Evolutionary conservation across 2,113 vertebrate genomes (phyloP).

Genomic region (Panurus biarmicus): DNA sequence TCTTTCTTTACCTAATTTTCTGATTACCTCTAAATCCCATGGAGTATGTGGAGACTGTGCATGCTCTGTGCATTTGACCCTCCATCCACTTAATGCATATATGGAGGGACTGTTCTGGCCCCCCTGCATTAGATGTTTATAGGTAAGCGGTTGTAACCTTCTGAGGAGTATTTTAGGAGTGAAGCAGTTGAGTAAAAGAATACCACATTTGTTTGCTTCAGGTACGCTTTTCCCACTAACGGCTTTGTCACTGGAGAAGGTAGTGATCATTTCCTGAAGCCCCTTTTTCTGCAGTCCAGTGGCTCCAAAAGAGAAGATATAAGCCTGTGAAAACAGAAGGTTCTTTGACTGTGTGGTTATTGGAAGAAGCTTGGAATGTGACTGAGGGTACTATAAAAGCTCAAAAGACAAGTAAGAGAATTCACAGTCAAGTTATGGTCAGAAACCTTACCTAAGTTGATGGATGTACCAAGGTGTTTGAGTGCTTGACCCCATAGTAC

Average conservation of each 20-base stretch:
- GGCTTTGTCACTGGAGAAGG: neutral
- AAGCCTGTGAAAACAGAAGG: neutral
- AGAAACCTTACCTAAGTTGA: neutral
- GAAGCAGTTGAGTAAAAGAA: neutral
- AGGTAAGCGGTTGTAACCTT: neutral
- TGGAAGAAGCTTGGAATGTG: neutral
- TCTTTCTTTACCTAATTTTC: neutral
- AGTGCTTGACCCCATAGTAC: neutral
- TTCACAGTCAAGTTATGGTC: neutral
- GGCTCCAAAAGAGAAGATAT: neutral
- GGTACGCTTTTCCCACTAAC: accelerated
- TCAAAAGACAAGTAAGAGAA: neutral
- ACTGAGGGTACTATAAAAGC: neutral
- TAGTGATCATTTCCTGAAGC: neutral
- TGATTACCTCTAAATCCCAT: neutral
- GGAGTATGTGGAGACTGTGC: neutral
- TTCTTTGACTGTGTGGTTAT: accelerated
- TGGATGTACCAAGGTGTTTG: neutral
- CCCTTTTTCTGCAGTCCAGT: neutral
- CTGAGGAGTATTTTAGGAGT: neutral
- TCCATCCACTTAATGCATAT: neutral
- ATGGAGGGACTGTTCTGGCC: neutral
- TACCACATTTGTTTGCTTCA: neutral
- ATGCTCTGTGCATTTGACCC: neutral
- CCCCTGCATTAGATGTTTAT: neutral